phyloP scores from a whole-genome alignment of 2,888 invertebrate species.

The Lymantria monacha region DNA sequence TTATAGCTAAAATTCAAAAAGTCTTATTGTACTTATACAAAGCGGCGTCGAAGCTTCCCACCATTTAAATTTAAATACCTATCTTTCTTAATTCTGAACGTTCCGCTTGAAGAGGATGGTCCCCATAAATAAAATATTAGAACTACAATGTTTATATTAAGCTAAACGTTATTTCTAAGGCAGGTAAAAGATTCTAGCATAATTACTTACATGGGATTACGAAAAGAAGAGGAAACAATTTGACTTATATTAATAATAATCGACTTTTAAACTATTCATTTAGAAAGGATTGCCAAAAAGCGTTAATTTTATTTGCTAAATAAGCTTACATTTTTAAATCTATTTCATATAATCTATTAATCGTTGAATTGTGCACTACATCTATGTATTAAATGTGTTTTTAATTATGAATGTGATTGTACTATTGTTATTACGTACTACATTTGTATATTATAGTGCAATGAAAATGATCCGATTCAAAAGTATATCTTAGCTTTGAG shows the following conservation, averaged over 20 bases:
- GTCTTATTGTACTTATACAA: constrained; percentile 56
- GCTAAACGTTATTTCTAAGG: constrained; percentile 62
- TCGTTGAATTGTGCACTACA: constrained; percentile 66
- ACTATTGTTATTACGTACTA: constrained; percentile 46
- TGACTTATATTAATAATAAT: constrained; percentile 53
- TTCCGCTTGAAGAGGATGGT: constrained; percentile 70
- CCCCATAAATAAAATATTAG: constrained; percentile 65
- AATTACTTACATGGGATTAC: constrained; percentile 47
- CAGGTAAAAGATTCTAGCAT: constrained; percentile 69
- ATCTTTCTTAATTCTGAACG: constrained; percentile 62
- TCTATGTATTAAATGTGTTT: constrained; percentile 47
- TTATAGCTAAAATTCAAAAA: constrained; percentile 59
- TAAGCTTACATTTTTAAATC: constrained; percentile 64
- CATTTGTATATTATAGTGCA: constrained; percentile 36
- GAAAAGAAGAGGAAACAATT: constrained; percentile 50
- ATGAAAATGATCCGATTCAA: constrained; percentile 47
- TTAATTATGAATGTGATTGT: constrained; percentile 40
- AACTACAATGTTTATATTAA: constrained; percentile 56
- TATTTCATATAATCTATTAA: constrained; percentile 48
- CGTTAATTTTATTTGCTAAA: constrained; percentile 67
- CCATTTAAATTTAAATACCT: constrained; percentile 42
- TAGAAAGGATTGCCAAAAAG: constrained; percentile 72
- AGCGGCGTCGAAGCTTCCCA: constrained; percentile 61
- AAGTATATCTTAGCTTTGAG: constrained; percentile 56
- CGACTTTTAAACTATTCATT: constrained; percentile 61